Percentiles rank a stretch among this genome's conserved stretches.
phyloP scores from a whole-genome alignment of 2,113 vertebrate species.

The Crocuta crocuta region DNA sequence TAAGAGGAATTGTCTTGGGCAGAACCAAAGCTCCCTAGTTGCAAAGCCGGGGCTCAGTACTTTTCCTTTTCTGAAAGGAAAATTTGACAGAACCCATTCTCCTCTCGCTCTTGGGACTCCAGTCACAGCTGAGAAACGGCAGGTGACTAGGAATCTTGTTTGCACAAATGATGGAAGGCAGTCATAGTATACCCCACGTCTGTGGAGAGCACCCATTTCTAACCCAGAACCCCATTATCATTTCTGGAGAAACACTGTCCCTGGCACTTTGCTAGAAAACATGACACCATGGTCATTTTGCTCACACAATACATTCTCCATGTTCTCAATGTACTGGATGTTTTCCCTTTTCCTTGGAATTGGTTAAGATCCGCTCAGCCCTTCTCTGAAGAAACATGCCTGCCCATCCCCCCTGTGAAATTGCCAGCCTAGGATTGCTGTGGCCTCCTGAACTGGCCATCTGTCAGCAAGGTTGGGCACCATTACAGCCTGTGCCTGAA shows the following conservation, averaged over 20 bases:
- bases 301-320: background rate
- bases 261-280: constrained; percentile 9
- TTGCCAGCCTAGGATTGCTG: background rate
- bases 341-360: background rate
- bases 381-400: background rate
- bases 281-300: background rate
- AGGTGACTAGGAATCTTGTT: background rate
- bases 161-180: background rate
- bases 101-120: background rate
- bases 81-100: background rate
- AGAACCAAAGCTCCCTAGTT: background rate
- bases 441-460: background rate
- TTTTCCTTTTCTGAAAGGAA: constrained; percentile 33
- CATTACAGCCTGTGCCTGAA: background rate
- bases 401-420: background rate
- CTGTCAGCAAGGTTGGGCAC: background rate
- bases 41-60: background rate
- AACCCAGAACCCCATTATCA: background rate
- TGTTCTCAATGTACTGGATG: background rate
- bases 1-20: background rate
- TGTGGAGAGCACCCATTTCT: background rate
- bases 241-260: background rate
- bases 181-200: background rate
- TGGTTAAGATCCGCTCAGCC: background rate
- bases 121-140: background rate